Percentiles rank a stretch among this genome's conserved stretches.
These are phyloP conservation scores for Amphiura filiformis DNA, from an alignment of 35 echinoderm and acorn worm genomes.

Conservation along the genomic window DNA sequence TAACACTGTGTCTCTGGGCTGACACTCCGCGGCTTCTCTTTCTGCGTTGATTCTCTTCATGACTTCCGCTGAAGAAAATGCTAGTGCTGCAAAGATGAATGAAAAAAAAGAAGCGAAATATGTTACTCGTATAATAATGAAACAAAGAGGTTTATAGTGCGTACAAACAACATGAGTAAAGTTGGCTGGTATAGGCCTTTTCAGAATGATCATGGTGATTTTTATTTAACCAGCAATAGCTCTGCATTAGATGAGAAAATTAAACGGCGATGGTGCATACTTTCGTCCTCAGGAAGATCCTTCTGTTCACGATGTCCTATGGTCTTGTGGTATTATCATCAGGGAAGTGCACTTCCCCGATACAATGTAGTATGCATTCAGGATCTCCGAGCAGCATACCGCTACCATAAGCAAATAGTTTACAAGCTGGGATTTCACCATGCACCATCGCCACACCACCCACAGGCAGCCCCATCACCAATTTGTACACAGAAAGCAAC, in stretches of 20 bases:
- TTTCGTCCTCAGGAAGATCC: not conserved
- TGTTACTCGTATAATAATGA: not conserved
- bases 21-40: slow-evolving; percentile 35
- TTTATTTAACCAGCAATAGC: no score
- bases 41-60: slow-evolving; percentile 45
- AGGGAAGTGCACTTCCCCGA: not conserved
- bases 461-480: no score
- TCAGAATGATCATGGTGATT: no score
- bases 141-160: not conserved
- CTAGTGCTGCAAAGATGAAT: not conserved
- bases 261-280: not conserved
- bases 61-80: not conserved
- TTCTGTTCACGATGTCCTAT: not conserved
- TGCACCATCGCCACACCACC: no score
- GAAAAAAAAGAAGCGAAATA: not conserved
- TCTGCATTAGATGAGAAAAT: no score
- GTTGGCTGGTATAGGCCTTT: no score
- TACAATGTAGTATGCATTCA: not conserved
- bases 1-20: slow-evolving; percentile 77
- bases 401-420: no score
- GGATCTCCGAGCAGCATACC: no score
- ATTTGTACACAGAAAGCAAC: no score
- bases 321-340: not conserved
- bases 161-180: not conserved
- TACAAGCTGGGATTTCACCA: no score